Conservation (phyloP, 2,888 invertebrate genomes). For the Trichopria drosophilae region DNA sequence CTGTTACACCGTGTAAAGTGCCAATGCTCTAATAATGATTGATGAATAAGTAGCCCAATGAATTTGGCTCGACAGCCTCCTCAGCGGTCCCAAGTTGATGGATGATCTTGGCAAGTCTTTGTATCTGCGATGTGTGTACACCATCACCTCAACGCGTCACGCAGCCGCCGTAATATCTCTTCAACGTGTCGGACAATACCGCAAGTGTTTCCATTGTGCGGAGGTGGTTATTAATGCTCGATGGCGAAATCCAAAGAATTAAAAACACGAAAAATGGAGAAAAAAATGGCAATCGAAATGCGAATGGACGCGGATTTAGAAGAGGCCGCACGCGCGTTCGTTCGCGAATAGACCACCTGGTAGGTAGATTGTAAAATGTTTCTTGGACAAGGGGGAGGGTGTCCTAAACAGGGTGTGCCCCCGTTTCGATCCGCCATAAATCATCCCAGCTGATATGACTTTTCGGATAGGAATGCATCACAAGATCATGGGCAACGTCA, state of each 20-base stretch:
- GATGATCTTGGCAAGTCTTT: constrained; percentile 33
- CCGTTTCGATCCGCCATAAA: constrained; percentile 43
- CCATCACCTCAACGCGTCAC: constrained; percentile 1
- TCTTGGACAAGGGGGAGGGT: constrained; percentile 27
- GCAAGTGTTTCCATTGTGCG: constrained; percentile 9
- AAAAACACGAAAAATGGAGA: background rate
- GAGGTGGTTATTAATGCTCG: constrained; percentile 25
- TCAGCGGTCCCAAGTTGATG: constrained; percentile 52
- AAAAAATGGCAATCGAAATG: constrained; percentile 2
- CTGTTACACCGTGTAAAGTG: constrained; percentile 14
- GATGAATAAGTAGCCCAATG: constrained; percentile 57
- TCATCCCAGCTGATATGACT: constrained; percentile 52
- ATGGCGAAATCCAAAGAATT: constrained; percentile 3
- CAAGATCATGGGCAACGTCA: too few species aligned
- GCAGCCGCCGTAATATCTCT: background rate
- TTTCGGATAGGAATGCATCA: constrained; percentile 49
- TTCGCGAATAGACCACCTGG: constrained; percentile 40
- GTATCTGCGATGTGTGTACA: constrained; percentile 33
- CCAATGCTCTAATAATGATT: constrained; percentile 53
- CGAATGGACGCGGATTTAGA: too few species aligned
- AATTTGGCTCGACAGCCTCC: constrained; percentile 52
- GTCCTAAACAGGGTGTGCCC: constrained; percentile 39
- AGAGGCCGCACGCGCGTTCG: constrained; percentile 24
- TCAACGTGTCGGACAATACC: constrained; percentile 16
- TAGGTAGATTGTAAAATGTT: constrained; percentile 38